Evolutionary conservation across 1,140 invertebrate genomes (phyloP).

Genomic region (Ostrea denselamellosa): DNA sequence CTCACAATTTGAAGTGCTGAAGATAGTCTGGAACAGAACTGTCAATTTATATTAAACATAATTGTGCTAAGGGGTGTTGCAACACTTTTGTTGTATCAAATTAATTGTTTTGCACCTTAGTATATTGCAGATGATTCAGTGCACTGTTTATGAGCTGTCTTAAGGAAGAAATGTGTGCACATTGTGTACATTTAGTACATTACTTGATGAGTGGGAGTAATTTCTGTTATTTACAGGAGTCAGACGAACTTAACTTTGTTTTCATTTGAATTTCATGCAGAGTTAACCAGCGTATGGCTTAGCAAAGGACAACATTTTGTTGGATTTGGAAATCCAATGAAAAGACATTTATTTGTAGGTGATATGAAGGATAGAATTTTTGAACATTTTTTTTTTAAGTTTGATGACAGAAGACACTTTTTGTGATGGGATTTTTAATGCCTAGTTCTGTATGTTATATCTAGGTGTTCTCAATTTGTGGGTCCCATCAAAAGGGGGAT

Average conservation of each 20-base stretch:
- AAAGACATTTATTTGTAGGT: conserved; percentile 6
- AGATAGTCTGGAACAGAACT: no score
- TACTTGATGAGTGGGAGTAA: background rate
- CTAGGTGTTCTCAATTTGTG: conserved; percentile 32
- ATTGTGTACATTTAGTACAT: background rate
- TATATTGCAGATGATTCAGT: background rate
- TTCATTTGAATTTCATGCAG: conserved; percentile 23
- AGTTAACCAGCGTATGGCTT: background rate
- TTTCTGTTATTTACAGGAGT: conserved; percentile 32
- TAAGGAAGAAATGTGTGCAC: background rate
- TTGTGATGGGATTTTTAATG: background rate
- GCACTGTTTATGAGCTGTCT: background rate
- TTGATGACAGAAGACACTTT: background rate
- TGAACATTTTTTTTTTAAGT: background rate
- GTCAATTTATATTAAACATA: no score
- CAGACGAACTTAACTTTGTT: background rate
- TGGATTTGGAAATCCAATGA: background rate
- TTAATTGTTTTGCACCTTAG: conserved; percentile 1
- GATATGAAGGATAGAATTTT: background rate
- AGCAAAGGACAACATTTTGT: background rate
- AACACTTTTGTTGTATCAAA: background rate
- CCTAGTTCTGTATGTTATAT: conserved; percentile 27
- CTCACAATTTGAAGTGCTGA: no score
- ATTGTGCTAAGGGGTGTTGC: background rate
- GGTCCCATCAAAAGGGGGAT: conserved; percentile 24